A percentile compares a stretch with the other conserved stretches of the same genome.
phyloP scores from a whole-genome alignment of 2,888 invertebrate species.

The Zootermopsis nevadensis region DNA sequence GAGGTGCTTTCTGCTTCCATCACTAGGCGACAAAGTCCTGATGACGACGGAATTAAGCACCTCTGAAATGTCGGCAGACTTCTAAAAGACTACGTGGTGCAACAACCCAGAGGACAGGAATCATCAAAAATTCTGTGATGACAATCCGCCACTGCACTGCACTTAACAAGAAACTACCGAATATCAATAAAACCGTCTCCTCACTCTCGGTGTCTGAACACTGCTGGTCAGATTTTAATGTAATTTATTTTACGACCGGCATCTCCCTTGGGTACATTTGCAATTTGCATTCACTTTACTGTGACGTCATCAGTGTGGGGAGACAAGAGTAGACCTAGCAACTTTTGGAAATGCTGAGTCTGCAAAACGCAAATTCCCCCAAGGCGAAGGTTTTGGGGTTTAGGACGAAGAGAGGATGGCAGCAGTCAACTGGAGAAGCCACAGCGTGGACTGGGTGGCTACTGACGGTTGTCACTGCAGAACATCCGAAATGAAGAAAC shows the following conservation, averaged over 20 bases:
- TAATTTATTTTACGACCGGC: slow-evolving; percentile 44
- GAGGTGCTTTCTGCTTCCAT: too few species aligned
- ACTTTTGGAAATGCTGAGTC: slow-evolving; percentile 45
- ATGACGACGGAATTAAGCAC: too few species aligned
- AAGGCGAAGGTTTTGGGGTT: slow-evolving; percentile 24
- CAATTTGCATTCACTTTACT: slow-evolving; percentile 50
- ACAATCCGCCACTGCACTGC: slow-evolving; percentile 1
- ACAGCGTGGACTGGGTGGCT: neutral
- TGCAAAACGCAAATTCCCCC: slow-evolving; percentile 49
- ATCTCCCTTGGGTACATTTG: slow-evolving; percentile 27
- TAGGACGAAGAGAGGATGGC: slow-evolving; percentile 23
- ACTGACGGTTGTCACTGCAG: neutral
- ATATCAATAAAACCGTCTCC: slow-evolving; percentile 22
- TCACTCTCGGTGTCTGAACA: neutral
- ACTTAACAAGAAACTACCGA: neutral
- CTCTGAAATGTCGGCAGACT: too few species aligned
- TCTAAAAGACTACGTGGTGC: too few species aligned
- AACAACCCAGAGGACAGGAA: too few species aligned
- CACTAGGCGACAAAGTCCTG: too few species aligned
- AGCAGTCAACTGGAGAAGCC: slow-evolving; percentile 29
- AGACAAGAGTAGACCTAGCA: slow-evolving; percentile 28
- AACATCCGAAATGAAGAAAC: neutral
- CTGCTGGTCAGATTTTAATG: slow-evolving; percentile 38
- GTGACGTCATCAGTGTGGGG: slow-evolving; percentile 42
- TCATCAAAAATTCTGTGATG: too few species aligned